These are phyloP conservation scores for Ornithorhynchus anatinus DNA, from an alignment of 2,113 vertebrate genomes.

Conservation along the genomic window DNA sequence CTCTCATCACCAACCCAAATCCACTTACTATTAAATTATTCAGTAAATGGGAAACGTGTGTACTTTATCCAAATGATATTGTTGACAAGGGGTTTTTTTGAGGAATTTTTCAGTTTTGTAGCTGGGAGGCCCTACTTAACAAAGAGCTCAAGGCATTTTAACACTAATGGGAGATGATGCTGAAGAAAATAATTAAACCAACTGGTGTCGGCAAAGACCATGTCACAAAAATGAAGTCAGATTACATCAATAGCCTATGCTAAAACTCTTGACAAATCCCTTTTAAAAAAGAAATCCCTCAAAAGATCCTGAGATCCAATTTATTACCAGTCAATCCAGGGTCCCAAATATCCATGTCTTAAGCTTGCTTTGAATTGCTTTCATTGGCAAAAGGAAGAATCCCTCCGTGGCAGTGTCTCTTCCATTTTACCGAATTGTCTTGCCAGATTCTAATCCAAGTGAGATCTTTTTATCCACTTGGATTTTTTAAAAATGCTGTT, in stretches of 20 bases:
- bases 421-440: constrained; percentile 42
- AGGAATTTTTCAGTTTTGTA: too few species aligned
- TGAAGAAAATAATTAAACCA: constrained; percentile 36
- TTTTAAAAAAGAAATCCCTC: background rate
- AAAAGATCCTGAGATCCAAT: constrained; percentile 32
- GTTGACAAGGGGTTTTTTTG: too few species aligned
- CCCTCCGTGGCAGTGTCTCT: constrained; percentile 17
- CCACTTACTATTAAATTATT: too few species aligned
- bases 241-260: constrained; percentile 11
- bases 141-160: background rate
- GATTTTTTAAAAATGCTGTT: constrained; percentile 36
- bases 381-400: background rate
- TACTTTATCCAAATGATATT: too few species aligned
- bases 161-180: background rate
- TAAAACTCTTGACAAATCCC: constrained; percentile 20
- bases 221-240: constrained; percentile 33
- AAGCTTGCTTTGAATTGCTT: constrained; percentile 36
- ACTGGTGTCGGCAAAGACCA: constrained; percentile 62
- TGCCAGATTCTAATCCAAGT: constrained; percentile 25
- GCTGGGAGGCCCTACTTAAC: too few species aligned
- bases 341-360: constrained; percentile 24
- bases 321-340: constrained; percentile 22
- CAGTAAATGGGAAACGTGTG: too few species aligned
- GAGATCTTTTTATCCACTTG: constrained; percentile 22
- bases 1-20: too few species aligned